Evolutionary conservation across 2,113 vertebrate genomes (phyloP).

Genomic region (Promerops cafer): DNA sequence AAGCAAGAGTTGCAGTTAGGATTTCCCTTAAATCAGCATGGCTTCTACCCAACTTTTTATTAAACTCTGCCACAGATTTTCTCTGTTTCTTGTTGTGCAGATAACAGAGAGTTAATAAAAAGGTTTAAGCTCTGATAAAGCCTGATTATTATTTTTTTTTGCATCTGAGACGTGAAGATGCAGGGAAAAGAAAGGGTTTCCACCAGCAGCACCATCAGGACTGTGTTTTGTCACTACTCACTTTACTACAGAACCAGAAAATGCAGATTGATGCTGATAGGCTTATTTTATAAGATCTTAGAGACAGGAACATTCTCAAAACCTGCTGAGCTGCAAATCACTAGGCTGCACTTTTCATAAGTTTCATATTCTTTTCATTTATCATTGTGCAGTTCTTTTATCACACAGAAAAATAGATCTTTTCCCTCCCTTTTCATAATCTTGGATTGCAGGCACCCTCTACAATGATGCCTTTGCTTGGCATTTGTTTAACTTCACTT

Average conservation of each 20-base stretch:
- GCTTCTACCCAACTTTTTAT: background rate
- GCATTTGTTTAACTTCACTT: background rate
- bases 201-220: background rate
- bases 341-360: background rate
- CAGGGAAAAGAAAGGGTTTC: background rate
- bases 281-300: background rate
- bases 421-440: background rate
- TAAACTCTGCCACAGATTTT: background rate
- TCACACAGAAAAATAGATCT: background rate
- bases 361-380: background rate
- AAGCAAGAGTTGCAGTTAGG: background rate
- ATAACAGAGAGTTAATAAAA: background rate
- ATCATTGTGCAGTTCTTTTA: background rate
- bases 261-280: background rate
- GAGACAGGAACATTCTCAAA: background rate
- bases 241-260: background rate
- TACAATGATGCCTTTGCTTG: background rate
- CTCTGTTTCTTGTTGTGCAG: background rate
- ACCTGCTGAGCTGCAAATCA: background rate
- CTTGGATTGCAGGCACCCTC: background rate
- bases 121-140: background rate
- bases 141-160: accelerated
- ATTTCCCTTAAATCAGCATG: background rate
- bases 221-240: background rate
- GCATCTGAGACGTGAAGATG: background rate